Base-by-base conservation (phyloP, 2,797 vertebrate genomes). In the Myotis vivesi region DNA sequence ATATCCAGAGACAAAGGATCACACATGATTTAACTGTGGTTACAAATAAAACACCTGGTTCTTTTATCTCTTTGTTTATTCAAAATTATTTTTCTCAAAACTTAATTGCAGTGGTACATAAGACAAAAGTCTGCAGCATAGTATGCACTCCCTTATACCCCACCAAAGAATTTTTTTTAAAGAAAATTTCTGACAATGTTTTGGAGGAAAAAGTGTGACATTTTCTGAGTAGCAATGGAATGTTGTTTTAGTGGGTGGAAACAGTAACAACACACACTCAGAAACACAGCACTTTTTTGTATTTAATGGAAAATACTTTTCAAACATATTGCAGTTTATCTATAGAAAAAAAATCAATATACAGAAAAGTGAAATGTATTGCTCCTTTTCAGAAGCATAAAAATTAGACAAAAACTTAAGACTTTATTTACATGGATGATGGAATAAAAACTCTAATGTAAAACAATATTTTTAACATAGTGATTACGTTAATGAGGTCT, bases 41-140 rank as follows among this genome's bases (percentile, higher is more conserved):
- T 93, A 92, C 85, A 93, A 6, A 71, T 94, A 94, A 95, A 98
- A 97, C 95, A 97, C 57, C 93, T 62, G 76, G 64, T 94, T 85
- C 94, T 97, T 97, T 97, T 97, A 92, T 97, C 97, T 96, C 96
- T 97, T 96, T 98, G 97, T 97, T 98, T 97, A 95, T 95, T 98
- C 96, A 96, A 94, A 91, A 88, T 94, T 85, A 84, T 25, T 97
- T 98, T 97, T 97, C 96, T 96, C 92, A 95, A 97, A 97, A 96
- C 97, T 96, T 97, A 90, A 95, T 97, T 97, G 95, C 84, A 94
- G 25, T 87, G 71, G 68, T 93, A 73, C 88, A 93, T 89, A 94
- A 96, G 85, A 85, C 69, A 55, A 66, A 94, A 62, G 89, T 87
- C 91, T 94, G 16, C 6, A 16, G 41, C 44, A 55, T 83, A 62